Percentiles rank a stretch among this genome's conserved stretches.
Evolutionary conservation across 2,888 invertebrate species (phyloP).

Genomic region (Parthenolecanium corni): DNA sequence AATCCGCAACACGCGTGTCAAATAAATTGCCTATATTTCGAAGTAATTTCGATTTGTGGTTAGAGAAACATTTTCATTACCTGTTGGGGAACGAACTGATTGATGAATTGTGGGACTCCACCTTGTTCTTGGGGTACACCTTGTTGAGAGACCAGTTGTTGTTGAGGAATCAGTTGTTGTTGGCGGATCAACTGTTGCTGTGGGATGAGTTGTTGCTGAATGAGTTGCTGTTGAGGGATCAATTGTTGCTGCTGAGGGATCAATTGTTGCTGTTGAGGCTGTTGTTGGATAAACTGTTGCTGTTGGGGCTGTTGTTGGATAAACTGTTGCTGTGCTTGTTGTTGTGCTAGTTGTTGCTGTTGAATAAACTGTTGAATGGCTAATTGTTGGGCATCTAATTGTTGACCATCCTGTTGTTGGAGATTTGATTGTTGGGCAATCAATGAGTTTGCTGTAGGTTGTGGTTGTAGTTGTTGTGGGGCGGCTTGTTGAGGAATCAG

Average conservation of each 20-base stretch:
- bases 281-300: constrained; percentile 3
- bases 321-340: constrained; percentile 7
- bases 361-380: constrained; percentile 17
- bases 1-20: no score
- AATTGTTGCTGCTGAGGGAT: constrained; percentile 28
- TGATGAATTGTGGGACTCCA: no score
- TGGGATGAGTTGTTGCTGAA: constrained; percentile 15
- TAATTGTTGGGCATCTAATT: not conserved
- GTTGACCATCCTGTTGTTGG: not conserved
- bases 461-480: not conserved
- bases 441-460: not conserved
- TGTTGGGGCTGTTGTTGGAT: not conserved
- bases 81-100: no score
- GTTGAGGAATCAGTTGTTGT: constrained; percentile 22
- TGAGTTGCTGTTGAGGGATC: constrained; percentile 3
- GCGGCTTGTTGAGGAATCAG: not conserved
- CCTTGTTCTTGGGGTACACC: not conserved
- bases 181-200: constrained; percentile 17
- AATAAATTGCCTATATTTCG: no score
- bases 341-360: constrained; percentile 1
- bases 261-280: not conserved
- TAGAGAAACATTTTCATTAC: no score
- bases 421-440: not conserved
- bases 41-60: no score
- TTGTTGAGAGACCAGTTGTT: constrained; percentile 11